Evolutionary conservation across 2,888 invertebrate genomes (phyloP).

Genomic region (Acleris literana): DNA sequence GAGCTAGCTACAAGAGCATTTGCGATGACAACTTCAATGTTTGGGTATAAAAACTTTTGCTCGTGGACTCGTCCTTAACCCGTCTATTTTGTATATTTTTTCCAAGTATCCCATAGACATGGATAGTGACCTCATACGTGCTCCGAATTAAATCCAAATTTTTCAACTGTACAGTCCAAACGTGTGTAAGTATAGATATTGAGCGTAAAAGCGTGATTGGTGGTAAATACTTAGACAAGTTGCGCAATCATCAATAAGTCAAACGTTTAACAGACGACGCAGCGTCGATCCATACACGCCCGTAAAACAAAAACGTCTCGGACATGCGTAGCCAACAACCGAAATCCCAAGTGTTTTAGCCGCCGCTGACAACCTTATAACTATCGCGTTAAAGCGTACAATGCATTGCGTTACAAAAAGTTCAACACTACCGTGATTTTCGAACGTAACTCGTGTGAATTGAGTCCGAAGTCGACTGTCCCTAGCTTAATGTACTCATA

Average conservation of each 20-base stretch:
- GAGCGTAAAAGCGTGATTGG: too few relatives aligned
- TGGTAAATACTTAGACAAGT: too few relatives aligned
- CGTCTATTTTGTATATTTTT: too few relatives aligned
- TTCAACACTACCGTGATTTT: conserved; percentile 58
- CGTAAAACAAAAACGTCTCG: conserved; percentile 40
- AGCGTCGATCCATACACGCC: conserved; percentile 45
- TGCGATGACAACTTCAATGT: not conserved
- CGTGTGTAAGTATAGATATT: too few relatives aligned
- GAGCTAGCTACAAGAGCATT: not conserved
- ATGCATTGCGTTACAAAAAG: conserved; percentile 61
- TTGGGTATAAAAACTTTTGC: too few relatives aligned
- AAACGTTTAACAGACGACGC: conserved; percentile 43
- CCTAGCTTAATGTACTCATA: conserved; percentile 36
- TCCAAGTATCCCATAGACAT: too few relatives aligned
- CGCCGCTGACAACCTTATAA: conserved; percentile 60
- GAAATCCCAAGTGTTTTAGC: conserved; percentile 53
- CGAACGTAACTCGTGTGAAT: conserved; percentile 64
- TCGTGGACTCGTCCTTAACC: too few relatives aligned
- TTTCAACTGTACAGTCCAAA: too few relatives aligned
- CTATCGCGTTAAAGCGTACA: conserved; percentile 68
- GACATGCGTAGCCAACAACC: conserved; percentile 78
- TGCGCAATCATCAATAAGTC: not conserved
- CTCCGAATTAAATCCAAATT: too few relatives aligned
- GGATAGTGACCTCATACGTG: too few relatives aligned
- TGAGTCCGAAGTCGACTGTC: conserved; percentile 69